Evolutionary conservation across 2,888 invertebrate species (phyloP), one percentile per base, ranked within the genome.

Genomic region (Sarcophaga variegata): DNA sequence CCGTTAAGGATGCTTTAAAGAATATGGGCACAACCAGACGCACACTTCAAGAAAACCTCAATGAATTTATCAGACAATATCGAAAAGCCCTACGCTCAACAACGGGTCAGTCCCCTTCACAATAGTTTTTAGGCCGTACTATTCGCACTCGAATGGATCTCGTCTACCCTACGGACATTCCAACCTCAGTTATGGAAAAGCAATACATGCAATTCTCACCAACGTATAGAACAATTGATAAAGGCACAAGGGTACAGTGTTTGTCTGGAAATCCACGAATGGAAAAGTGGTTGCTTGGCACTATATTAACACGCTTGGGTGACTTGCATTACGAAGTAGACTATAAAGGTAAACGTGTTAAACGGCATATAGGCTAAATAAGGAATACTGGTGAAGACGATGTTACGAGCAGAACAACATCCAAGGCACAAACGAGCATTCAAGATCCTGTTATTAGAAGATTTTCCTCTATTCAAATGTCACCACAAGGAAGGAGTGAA

Each of bases 1-100:
- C 27, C 27, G 27, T 84, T n/a, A 88, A 87, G 78, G 86, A 88
- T 60, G 83, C 84, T 17, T 63, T 89, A 2, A 85, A 81, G 67
- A 70, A 79, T 12, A 87, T 88, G 86, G 54, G 47, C 3, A 85
- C 84, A 14, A 69, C 81, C 11, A 67, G 54, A 49, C 54, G 17
- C 22, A 59, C 81, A 12, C 22, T 85, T 62, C 84, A 86, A 54
- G 60, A 67, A 12, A 83, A 88, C 47, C 27, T 88, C 4, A 87
- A 86, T 25, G 22, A 62, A 47, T 87, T 88, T 49, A 74, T 87
- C 17, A 63, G 63, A 63, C 63, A 27, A 27, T 27, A 27, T 27
- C 27, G 54, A 22, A 69, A 69, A 12, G 49, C 69, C n/a, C 86
- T 79, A 25, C 83, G 86, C 60, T 45, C 76, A 14, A 84, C 85